A percentile compares a stretch with the other conserved stretches of the same genome.
These are phyloP conservation scores for Coleophora deauratella DNA, from an alignment of 2,888 invertebrate genomes.

Conservation along the genomic window DNA sequence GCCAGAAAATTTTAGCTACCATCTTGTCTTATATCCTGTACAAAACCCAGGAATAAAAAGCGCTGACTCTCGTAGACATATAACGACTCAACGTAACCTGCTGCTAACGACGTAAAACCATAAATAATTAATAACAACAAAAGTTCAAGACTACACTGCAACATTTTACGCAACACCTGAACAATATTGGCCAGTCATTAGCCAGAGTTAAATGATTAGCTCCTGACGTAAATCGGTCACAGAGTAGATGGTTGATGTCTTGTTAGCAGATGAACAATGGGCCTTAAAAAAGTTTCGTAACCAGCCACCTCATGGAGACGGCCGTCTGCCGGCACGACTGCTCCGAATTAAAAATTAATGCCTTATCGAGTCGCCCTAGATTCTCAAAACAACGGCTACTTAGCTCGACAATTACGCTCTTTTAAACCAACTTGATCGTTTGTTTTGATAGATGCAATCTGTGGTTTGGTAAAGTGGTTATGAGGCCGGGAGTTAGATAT, in stretches of 20 bases:
- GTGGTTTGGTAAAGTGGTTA: constrained; percentile 15
- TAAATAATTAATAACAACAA: constrained; percentile 51
- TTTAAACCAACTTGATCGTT: constrained; percentile 7
- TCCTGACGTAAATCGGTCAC: constrained; percentile 60
- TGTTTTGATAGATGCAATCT: constrained; percentile 5
- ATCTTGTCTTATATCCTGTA: too few relatives aligned
- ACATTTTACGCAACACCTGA: constrained; percentile 26
- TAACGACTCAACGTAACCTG: too few relatives aligned
- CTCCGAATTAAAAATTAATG: constrained; percentile 45
- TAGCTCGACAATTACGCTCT: constrained; percentile 19
- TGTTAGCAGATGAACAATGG: constrained; percentile 37
- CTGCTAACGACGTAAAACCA: too few relatives aligned
- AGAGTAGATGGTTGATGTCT: constrained; percentile 28
- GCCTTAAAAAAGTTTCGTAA: not conserved
- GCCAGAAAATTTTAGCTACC: too few relatives aligned
- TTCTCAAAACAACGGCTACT: constrained; percentile 26
- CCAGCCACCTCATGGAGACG: too few relatives aligned
- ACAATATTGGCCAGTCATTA: constrained; percentile 33
- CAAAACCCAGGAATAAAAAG: too few relatives aligned
- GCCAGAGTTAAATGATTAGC: constrained; percentile 42
- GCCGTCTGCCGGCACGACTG: constrained; percentile 28
- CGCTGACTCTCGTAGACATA: too few relatives aligned
- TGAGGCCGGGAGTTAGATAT: too few relatives aligned
- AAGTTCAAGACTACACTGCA: constrained; percentile 30
- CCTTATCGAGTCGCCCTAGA: constrained; percentile 37